Evolutionary conservation across 2,113 vertebrate genomes (phyloP).

Genomic region (Orycteropus afer): DNA sequence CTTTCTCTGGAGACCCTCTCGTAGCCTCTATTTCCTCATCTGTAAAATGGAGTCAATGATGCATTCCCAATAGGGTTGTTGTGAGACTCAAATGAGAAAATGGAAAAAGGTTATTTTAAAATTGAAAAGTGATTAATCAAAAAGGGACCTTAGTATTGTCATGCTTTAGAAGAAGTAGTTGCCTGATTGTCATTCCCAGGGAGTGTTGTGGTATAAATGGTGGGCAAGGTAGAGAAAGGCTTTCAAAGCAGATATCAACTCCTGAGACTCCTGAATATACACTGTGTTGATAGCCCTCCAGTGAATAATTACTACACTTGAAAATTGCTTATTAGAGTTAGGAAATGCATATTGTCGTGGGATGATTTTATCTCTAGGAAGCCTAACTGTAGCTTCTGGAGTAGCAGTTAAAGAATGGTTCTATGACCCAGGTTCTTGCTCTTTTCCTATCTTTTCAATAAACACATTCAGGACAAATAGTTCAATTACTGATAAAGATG

Average conservation of each 20-base stretch:
- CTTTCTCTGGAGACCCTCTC: too few species aligned
- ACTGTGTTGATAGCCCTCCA: too few species aligned
- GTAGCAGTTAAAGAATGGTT: too few species aligned
- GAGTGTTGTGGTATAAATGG: not conserved
- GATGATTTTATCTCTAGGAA: not conserved
- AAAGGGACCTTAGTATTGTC: not conserved
- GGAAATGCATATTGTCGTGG: not conserved
- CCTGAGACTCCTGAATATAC: accelerated
- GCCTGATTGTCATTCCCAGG: accelerated
- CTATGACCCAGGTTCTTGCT: not conserved
- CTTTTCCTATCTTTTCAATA: not conserved
- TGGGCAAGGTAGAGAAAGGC: not conserved
- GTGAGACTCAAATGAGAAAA: too few species aligned
- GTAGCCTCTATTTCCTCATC: too few species aligned
- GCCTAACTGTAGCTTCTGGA: not conserved
- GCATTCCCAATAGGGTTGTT: too few species aligned
- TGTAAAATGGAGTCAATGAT: too few species aligned
- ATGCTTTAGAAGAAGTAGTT: not conserved
- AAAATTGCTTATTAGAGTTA: not conserved
- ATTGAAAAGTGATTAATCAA: not conserved
- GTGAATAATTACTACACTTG: not conserved
- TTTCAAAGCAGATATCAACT: accelerated
- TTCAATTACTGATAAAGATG: not conserved
- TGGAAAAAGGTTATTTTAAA: not conserved
- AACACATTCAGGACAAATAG: not conserved